Evolutionary conservation across 2,113 vertebrate species (phyloP), one percentile per base, ranked within the genome.

Genomic region (Psophia crepitans): DNA sequence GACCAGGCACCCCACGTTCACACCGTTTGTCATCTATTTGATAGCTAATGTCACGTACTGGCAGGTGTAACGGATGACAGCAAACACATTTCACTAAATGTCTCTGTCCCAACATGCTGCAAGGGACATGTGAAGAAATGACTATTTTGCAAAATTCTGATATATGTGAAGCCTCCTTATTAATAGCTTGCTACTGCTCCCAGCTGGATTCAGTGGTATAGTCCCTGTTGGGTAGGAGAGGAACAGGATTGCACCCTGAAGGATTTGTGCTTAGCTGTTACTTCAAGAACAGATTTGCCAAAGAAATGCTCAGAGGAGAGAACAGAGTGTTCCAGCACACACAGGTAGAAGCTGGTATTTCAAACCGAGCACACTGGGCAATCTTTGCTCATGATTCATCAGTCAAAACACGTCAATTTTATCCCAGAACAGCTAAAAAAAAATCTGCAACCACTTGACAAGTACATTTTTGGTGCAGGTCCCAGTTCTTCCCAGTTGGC

Each of bases 321-420:
- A 97, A 97, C 96, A 97, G 91, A 97, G 95, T 97, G 96, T 97
- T 97, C 96, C 97, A 95, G 95, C 95, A 97, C 95, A 93, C 94
- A 96, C 96, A 97, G 96, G 97, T 95, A 96, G 95, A 97, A 96
- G 95, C 93, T 95, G 95, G 96, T 96, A 97, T 97, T 96, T 97
- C 95, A 96, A 87, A 97, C 94, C 70, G 95, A 97, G 91, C 95
- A 89, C 96, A 96, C 94, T 97, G 97, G 96, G 96, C 94, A 96
- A 97, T 95, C 97, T 97, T 95, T 97, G 91, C 94, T 97, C 94
- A 96, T 97, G 94, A 97, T 96, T 97, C 95, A 97, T 97, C 96
- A 97, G 96, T 97, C 95, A 97, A 97, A 97, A 97, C 97, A 95
- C 78, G n/a, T 97, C 94, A 96, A 97, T 97, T 97, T 97, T 95